A percentile compares a stretch with the other conserved stretches of the same genome.
These are phyloP conservation scores for Globodera ellingtonae DNA, from an alignment of 1,140 invertebrate genomes.

Conservation along the genomic window DNA sequence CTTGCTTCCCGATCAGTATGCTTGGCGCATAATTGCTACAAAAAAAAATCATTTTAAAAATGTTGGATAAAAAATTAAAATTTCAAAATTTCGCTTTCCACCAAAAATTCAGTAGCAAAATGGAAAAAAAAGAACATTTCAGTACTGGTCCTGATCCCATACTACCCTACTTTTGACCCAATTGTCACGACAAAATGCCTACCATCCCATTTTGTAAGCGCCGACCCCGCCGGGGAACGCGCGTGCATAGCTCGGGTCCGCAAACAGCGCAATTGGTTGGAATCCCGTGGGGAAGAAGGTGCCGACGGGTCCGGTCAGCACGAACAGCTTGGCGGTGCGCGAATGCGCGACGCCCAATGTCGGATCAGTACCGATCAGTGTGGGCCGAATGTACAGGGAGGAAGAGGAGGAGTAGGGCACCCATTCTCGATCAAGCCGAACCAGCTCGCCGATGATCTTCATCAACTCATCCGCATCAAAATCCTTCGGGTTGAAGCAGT, in stretches of 20 bases:
- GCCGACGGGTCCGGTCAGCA: conserved; percentile 86
- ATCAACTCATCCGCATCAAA: conserved; percentile 87
- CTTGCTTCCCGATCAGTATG: conserved; percentile 73
- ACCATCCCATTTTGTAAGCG: conserved; percentile 86
- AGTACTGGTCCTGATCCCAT: too few species aligned
- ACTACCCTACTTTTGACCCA: neutral
- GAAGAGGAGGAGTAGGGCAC: conserved; percentile 81
- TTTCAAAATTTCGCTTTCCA: too few species aligned
- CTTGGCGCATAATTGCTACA: conserved; percentile 72
- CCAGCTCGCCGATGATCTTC: conserved; percentile 80
- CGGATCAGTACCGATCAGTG: conserved; percentile 93
- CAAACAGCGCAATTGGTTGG: conserved; percentile 78
- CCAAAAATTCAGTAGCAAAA: too few species aligned
- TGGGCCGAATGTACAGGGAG: conserved; percentile 92
- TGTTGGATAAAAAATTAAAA: too few species aligned
- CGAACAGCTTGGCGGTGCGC: conserved; percentile 82
- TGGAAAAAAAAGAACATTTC: too few species aligned
- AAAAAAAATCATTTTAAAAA: conserved; percentile 19
- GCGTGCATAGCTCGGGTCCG: conserved; percentile 79
- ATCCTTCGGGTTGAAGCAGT: conserved; percentile 66
- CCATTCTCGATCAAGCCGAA: conserved; percentile 93
- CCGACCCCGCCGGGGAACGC: conserved; percentile 95
- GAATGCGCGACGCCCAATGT: conserved; percentile 83
- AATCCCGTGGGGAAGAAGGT: conserved; percentile 80
- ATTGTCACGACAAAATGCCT: conserved; percentile 23